A percentile compares a stretch with the other conserved stretches of the same genome.
phyloP scores from a whole-genome alignment of 2,113 vertebrate genomes.

The Callipepla californica region DNA sequence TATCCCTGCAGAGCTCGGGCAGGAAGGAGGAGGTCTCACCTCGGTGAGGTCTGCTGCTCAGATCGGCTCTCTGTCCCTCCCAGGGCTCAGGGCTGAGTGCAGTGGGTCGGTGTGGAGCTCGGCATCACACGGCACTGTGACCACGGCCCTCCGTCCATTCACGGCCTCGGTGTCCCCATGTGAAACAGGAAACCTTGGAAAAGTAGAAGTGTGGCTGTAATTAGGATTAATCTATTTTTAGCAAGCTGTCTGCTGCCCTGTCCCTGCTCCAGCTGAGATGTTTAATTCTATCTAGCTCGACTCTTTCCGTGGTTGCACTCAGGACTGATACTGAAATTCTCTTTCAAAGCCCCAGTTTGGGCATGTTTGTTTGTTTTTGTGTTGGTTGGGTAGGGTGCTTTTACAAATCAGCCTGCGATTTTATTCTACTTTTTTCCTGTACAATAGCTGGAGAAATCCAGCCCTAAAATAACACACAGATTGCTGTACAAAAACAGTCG shows the following conservation, averaged over 20 bases:
- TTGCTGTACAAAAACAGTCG: not conserved
- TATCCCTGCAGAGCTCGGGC: rapidly evolving
- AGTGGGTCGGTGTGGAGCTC: too few species aligned
- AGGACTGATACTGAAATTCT: not conserved
- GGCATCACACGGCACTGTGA: not conserved
- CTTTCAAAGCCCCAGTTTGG: not conserved
- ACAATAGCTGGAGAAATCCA: not conserved
- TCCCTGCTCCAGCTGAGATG: constrained; percentile 67
- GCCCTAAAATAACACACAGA: not conserved
- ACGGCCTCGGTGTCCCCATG: not conserved
- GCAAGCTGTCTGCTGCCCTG: constrained; percentile 65
- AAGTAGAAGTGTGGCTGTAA: constrained; percentile 68
- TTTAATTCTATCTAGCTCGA: constrained; percentile 46
- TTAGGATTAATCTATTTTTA: constrained; percentile 80
- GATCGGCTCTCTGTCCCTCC: too few species aligned
- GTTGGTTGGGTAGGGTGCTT: not conserved
- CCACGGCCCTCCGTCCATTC: not conserved
- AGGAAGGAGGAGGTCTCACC: not conserved
- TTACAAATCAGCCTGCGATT: not conserved
- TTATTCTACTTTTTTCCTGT: rapidly evolving
- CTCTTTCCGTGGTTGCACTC: constrained; percentile 1
- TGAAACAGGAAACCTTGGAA: constrained; percentile 51
- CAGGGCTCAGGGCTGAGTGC: too few species aligned
- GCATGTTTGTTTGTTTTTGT: not conserved
- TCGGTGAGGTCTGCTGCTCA: rapidly evolving